Conservation (phyloP, 2,888 invertebrate genomes). For the Hofmannophila pseudospretella region DNA sequence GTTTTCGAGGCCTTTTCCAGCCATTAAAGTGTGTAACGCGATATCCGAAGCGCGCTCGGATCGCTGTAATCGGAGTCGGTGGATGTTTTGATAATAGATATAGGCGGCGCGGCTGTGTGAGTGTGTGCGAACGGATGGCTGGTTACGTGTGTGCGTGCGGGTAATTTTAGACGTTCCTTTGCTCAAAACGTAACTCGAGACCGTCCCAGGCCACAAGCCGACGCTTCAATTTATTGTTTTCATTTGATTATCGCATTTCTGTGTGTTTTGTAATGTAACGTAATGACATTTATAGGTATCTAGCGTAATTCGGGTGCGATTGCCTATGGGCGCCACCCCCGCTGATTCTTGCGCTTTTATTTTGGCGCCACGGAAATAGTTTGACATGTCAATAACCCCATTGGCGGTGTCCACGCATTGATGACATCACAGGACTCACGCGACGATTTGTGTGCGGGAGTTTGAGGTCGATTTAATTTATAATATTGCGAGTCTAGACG, state of each 20-base stretch:
- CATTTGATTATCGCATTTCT: constrained; percentile 64
- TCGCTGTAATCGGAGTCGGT: constrained; percentile 74
- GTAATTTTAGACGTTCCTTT: constrained; percentile 78
- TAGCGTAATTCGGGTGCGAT: constrained; percentile 21
- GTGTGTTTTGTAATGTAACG: constrained; percentile 35
- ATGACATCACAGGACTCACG: constrained; percentile 65
- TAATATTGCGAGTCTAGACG: constrained; percentile 35
- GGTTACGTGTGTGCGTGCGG: constrained; percentile 60
- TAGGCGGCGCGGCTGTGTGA: constrained; percentile 59
- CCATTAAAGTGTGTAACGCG: constrained; percentile 77
- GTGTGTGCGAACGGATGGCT: constrained; percentile 48
- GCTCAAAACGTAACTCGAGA: constrained; percentile 76
- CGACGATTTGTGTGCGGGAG: constrained; percentile 47
- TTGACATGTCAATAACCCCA: constrained; percentile 74
- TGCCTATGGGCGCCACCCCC: constrained; percentile 36
- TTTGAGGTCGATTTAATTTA: constrained; percentile 72
- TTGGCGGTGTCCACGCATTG: constrained; percentile 61
- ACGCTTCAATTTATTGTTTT: constrained; percentile 74
- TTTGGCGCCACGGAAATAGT: constrained; percentile 74
- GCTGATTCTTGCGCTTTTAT: constrained; percentile 62
- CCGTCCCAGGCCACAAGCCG: constrained; percentile 74
- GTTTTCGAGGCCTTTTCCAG: constrained; percentile 78
- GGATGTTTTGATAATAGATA: constrained; percentile 79
- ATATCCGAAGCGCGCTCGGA: constrained; percentile 76
- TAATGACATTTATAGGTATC: too few species aligned